A percentile compares a stretch with the other conserved stretches of the same genome.
Evolutionary conservation across 2,888 invertebrate genomes (phyloP).

Genomic region (Scaptomyza flava): DNA sequence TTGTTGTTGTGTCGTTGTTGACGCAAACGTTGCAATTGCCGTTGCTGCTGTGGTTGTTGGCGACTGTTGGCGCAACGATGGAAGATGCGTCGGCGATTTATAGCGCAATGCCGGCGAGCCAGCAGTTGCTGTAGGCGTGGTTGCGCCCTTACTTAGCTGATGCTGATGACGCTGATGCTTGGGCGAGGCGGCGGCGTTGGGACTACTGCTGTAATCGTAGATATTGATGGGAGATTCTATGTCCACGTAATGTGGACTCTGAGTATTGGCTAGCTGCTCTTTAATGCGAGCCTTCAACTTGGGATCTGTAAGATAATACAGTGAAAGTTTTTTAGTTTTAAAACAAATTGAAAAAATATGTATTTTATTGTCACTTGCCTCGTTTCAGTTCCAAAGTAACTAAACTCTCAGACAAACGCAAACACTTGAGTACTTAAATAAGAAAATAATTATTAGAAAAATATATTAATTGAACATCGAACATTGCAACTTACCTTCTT

Average conservation of each 20-base stretch:
- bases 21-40: slow-evolving; percentile 23
- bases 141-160: slow-evolving; percentile 50
- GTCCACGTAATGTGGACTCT: slow-evolving; percentile 85
- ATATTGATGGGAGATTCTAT: slow-evolving; percentile 85
- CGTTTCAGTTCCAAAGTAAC: slow-evolving; percentile 95
- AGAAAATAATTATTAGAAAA: slow-evolving; percentile 12
- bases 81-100: slow-evolving; percentile 81
- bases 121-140: slow-evolving; percentile 63
- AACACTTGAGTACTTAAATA: slow-evolving; percentile 88
- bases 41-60: slow-evolving; percentile 44
- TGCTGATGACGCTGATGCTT: slow-evolving; percentile 59
- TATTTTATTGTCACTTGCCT: slow-evolving; percentile 87
- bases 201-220: slow-evolving; percentile 83
- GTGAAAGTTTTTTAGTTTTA: background rate
- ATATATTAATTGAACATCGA: background rate
- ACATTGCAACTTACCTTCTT: slow-evolving; percentile 90
- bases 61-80: slow-evolving; percentile 71
- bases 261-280: slow-evolving; percentile 88
- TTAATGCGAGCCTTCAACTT: slow-evolving; percentile 92
- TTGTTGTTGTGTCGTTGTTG: slow-evolving; percentile 42
- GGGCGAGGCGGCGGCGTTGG: slow-evolving; percentile 57
- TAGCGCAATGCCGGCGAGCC: slow-evolving; percentile 69
- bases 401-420: slow-evolving; percentile 95
- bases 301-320: slow-evolving; percentile 88
- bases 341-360: background rate